Evolutionary conservation across 2,888 invertebrate species (phyloP).

Genomic region (Ochropleura leucogaster): DNA sequence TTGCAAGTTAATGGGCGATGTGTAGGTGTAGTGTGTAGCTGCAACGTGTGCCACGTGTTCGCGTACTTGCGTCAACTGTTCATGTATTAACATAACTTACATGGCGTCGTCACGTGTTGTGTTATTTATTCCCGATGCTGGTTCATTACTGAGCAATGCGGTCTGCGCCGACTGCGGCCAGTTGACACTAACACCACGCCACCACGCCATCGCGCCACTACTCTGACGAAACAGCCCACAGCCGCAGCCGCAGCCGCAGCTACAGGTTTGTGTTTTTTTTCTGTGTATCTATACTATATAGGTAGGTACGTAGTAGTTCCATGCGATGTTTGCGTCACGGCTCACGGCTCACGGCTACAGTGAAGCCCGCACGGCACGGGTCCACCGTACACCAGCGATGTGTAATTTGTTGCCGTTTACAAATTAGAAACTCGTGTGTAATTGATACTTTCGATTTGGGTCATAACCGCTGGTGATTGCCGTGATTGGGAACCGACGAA

Average conservation of each 20-base stretch:
- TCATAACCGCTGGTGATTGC: conserved; percentile 53
- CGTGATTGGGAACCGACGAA: conserved; percentile 55
- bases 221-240: conserved; percentile 71
- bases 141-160: conserved; percentile 70
- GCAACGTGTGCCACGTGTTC: conserved; percentile 61
- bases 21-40: conserved; percentile 28
- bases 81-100: conserved; percentile 62
- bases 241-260: conserved; percentile 52
- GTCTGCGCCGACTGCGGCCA: conserved; percentile 61
- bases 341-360: conserved; percentile 61
- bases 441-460: conserved; percentile 66
- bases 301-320: conserved; percentile 55
- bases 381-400: conserved; percentile 37
- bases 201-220: not conserved
- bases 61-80: conserved; percentile 54
- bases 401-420: conserved; percentile 68
- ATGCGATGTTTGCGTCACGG: conserved; percentile 73
- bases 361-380: conserved; percentile 52
- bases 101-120: conserved; percentile 64
- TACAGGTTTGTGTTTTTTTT: conserved; percentile 76
- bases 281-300: conserved; percentile 44
- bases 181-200: conserved; percentile 68
- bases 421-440: conserved; percentile 66
- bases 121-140: conserved; percentile 67
- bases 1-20: conserved; percentile 36